A percentile compares a stretch with the other conserved stretches of the same genome.
phyloP scores from a whole-genome alignment of 2,113 vertebrate species.

The Oncorhynchus masou region DNA sequence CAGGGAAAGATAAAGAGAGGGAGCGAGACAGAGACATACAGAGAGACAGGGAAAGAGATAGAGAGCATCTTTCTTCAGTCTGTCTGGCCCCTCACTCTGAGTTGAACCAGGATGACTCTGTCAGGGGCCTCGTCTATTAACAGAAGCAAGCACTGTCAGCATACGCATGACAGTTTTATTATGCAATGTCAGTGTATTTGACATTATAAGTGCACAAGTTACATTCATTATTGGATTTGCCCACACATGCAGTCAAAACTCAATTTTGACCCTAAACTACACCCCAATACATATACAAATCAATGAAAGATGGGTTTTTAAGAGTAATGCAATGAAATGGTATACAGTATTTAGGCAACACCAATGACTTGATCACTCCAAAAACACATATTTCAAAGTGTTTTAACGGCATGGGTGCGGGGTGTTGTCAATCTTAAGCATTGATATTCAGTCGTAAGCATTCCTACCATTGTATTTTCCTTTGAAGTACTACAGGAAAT shows the following conservation, averaged over 20 bases:
- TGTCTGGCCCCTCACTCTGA: constrained; percentile 41
- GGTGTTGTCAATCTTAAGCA: background rate
- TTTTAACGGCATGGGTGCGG: background rate
- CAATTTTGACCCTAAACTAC: background rate
- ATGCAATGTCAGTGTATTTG: background rate
- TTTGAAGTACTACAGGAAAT: background rate
- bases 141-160: background rate
- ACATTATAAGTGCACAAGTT: background rate
- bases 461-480: background rate
- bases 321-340: background rate
- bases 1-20: no score
- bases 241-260: no score
- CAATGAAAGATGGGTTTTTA: constrained; percentile 3
- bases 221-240: background rate
- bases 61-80: constrained; percentile 55
- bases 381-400: constrained; percentile 17
- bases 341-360: background rate
- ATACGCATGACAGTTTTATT: background rate
- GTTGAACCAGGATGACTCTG: background rate
- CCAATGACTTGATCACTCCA: background rate
- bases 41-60: no score
- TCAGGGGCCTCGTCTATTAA: background rate
- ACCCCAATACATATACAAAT: background rate
- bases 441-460: background rate
- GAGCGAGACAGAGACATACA: no score